Conservation (phyloP, 2,888 invertebrate genomes). For the Acrocera orbiculus region DNA sequence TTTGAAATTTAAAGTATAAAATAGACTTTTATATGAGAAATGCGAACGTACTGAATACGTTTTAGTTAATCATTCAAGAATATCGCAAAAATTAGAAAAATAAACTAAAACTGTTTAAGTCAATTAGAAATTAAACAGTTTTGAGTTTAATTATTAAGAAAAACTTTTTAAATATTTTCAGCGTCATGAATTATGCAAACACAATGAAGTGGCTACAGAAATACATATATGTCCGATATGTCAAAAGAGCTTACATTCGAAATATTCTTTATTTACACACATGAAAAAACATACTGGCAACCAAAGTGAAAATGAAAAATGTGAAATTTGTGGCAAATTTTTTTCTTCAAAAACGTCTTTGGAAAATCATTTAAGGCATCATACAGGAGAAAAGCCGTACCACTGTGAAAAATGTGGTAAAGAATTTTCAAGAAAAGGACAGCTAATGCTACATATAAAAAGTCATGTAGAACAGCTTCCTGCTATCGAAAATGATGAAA, state of each 20-base stretch:
- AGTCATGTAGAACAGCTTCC: conserved; percentile 9
- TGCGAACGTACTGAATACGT: too few species aligned
- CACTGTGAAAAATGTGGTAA: conserved; percentile 11
- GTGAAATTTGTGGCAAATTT: conserved; percentile 13
- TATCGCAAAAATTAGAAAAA: too few species aligned
- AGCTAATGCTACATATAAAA: conserved; percentile 10
- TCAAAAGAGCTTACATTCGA: conserved; percentile 16
- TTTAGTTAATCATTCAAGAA: too few species aligned
- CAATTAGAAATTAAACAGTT: too few species aligned
- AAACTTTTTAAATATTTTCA: conserved; percentile 6
- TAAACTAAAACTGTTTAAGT: too few species aligned
- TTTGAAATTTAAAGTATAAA: too few species aligned
- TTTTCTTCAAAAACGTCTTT: conserved; percentile 11
- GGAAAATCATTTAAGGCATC: conserved; percentile 8
- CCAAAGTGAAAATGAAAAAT: conserved; percentile 27
- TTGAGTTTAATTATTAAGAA: not conserved
- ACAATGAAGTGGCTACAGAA: conserved; percentile 12
- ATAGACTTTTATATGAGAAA: too few species aligned
- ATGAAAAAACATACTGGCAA: conserved; percentile 18
- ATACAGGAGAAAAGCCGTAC: conserved; percentile 12
- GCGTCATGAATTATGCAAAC: conserved; percentile 19
- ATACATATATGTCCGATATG: conserved; percentile 18
- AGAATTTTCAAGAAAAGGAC: conserved; percentile 11
- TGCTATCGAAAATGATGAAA: too few species aligned
- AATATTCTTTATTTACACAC: conserved; percentile 17